Evolutionary conservation across 2,797 vertebrate species (phyloP), one percentile per base, ranked within the genome.

Genomic region (Melanogrammus aeglefinus): DNA sequence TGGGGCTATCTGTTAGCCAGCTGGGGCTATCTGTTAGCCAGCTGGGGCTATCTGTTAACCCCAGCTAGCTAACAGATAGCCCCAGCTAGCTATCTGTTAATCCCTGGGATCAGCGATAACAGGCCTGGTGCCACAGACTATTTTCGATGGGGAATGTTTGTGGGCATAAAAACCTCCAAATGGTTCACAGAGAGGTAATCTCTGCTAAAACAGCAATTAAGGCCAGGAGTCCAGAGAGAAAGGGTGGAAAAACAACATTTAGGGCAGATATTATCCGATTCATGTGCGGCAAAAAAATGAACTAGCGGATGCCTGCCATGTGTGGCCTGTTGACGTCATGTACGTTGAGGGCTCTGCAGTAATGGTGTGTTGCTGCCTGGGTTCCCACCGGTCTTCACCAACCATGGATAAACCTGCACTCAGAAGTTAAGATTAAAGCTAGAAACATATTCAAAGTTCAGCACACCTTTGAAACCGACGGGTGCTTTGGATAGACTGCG

Each of bases 121-220:
- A 57, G 69, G 41, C 66, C 33, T 66, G 44, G 38, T 24, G 29
- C 33, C 47, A 2, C n/a, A 18, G 47, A 33, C 27, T n/a, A 36
- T 39, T 36, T 83, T 73, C 78, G 75, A 78, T 77, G n/a, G 7
- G 41, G 75, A 78, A 72, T 80, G 71, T 87, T 81, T 76, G 73
- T 38, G 69, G 51, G 2, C 12, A 36, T 82, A 39, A 81, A 39
- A 71, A 47, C 57, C 18, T 79, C 36, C 74, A 1, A 14, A 69
- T 24, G 21, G 38, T 75, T 47, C 47, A 63, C 27, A 80, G 74
- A 77, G 74, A 41, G 63, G 38, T 78, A 8, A 76, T 41, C 70
- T 76, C 76, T 76, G 71, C 73, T 63, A 63, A 38, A 76, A 72
- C 85, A 21, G 73, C 33, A 76, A 70, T 33, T 27, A 73, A 78